phyloP scores from a whole-genome alignment of 1,140 invertebrate species.

The Drosophila subobscura region DNA sequence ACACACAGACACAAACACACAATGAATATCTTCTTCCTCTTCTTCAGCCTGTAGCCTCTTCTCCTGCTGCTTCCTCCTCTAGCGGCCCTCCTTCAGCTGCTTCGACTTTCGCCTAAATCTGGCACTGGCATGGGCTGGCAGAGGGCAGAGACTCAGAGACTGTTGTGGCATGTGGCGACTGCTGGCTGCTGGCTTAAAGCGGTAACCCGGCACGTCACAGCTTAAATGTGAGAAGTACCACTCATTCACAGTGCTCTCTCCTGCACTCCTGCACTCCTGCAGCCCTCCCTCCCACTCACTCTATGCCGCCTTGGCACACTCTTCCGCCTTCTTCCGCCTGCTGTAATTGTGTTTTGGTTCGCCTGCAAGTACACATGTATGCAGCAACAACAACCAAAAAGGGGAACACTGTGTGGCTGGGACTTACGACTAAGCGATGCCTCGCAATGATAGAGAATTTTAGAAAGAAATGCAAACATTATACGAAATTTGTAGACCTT shows the following conservation, averaged over 20 bases:
- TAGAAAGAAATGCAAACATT: neutral
- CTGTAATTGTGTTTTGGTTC: slow-evolving; percentile 22
- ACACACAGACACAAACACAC: neutral
- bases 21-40: slow-evolving; percentile 25
- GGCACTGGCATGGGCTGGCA: too few species aligned
- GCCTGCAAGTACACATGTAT: slow-evolving; percentile 45
- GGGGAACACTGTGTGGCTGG: neutral
- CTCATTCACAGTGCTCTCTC: neutral
- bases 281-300: neutral
- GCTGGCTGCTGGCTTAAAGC: slow-evolving; percentile 39
- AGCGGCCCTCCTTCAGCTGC: slow-evolving; percentile 25
- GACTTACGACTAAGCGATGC: too few species aligned
- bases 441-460: neutral
- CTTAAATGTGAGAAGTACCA: slow-evolving; percentile 30
- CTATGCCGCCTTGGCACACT: slow-evolving; percentile 1
- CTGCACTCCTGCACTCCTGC: too few species aligned
- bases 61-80: slow-evolving; percentile 8
- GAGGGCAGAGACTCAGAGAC: neutral
- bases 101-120: slow-evolving; percentile 4
- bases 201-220: slow-evolving; percentile 32
- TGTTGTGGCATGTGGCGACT: slow-evolving; percentile 36
- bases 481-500: too few species aligned
- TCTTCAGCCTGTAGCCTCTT: neutral
- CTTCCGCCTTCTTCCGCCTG: neutral
- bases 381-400: slow-evolving; percentile 42